These are phyloP conservation scores for Hypolimnas misippus DNA, from an alignment of 2,888 invertebrate genomes.

Conservation along the genomic window DNA sequence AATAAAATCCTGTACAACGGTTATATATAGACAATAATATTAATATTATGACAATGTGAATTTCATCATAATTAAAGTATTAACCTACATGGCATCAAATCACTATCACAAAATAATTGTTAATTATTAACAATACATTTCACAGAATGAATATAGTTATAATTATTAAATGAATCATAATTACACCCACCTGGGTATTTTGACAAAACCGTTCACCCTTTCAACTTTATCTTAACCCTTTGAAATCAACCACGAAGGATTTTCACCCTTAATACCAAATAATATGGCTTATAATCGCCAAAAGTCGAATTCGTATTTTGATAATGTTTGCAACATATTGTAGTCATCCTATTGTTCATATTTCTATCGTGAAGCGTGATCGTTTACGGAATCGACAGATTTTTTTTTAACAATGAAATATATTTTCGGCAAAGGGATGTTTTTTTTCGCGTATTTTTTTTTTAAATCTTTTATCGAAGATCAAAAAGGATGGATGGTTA, in stretches of 20 bases:
- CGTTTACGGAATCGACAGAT: slow-evolving; percentile 63
- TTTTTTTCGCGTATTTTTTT: slow-evolving; percentile 40
- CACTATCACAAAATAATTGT: neutral
- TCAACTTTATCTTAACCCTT: slow-evolving; percentile 6
- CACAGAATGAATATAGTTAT: neutral
- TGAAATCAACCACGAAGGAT: neutral
- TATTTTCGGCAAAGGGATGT: slow-evolving; percentile 45
- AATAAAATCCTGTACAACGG: too few relatives aligned
- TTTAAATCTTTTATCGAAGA: neutral
- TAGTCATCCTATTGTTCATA: slow-evolving; percentile 52
- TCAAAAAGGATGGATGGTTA: neutral
- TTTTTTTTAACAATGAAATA: slow-evolving; percentile 58
- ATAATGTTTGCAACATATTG: slow-evolving; percentile 55
- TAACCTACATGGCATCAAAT: neutral
- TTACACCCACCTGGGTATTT: slow-evolving; percentile 34
- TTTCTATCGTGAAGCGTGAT: slow-evolving; percentile 53
- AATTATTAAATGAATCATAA: slow-evolving; percentile 36
- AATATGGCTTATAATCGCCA: neutral
- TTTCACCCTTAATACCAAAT: neutral
- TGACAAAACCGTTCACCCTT: neutral
- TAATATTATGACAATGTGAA: too few relatives aligned
- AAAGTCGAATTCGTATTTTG: neutral
- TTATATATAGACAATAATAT: too few relatives aligned
- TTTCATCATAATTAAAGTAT: too few relatives aligned
- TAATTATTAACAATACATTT: neutral